Conservation (phyloP, 2,888 invertebrate genomes). For the Tachina lurida region DNA sequence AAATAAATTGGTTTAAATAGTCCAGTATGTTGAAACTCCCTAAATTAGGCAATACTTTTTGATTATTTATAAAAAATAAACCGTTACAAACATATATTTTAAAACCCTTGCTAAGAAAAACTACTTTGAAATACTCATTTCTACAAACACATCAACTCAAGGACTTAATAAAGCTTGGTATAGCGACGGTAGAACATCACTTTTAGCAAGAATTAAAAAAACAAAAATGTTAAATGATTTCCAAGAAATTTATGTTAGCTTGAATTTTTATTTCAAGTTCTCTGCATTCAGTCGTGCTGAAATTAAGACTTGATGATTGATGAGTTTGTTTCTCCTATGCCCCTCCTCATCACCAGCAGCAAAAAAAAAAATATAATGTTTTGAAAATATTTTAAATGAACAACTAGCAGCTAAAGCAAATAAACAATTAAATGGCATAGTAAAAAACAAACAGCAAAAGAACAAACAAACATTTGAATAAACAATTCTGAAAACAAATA, state of each 20-base stretch:
- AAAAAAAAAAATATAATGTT: constrained; percentile 8
- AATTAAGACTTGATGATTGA: too few species aligned
- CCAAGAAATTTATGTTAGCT: too few species aligned
- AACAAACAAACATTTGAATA: constrained; percentile 38
- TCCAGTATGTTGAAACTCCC: not conserved
- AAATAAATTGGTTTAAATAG: constrained; percentile 1
- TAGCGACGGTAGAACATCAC: too few species aligned
- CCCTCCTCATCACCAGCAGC: not conserved
- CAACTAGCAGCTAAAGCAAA: constrained; percentile 11
- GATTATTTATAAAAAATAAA: not conserved
- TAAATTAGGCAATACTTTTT: constrained; percentile 29
- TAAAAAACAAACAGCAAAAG: constrained; percentile 29
- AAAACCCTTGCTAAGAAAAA: too few species aligned
- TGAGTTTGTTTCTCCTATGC: not conserved
- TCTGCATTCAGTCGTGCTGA: too few species aligned
- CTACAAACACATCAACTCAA: too few species aligned
- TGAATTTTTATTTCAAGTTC: too few species aligned
- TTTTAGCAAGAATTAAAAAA: too few species aligned
- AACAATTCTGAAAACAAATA: constrained; percentile 52
- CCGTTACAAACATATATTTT: not conserved
- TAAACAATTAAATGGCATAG: constrained; percentile 30
- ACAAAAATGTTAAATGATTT: too few species aligned
- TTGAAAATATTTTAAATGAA: constrained; percentile 32
- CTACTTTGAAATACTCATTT: too few species aligned
- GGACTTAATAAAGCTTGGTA: too few species aligned